Evolutionary conservation across 2,797 vertebrate genomes (phyloP), one percentile per base, ranked within the genome.

Genomic region (Enteromius fasciolatus): DNA sequence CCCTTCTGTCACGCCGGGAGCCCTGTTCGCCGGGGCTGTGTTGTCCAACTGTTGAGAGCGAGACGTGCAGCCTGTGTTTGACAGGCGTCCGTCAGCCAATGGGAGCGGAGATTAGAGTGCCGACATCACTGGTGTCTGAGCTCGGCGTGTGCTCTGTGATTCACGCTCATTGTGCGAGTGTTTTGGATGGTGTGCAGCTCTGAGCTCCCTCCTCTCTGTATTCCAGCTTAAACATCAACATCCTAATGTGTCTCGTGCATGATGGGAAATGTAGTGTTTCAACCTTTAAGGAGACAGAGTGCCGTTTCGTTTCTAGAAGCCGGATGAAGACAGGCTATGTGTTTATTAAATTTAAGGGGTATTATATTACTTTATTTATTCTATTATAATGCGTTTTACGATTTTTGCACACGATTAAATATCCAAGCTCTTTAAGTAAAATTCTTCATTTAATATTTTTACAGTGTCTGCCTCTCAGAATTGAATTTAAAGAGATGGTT

Each of bases 191-290:
- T 44, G 67, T 82, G 66, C 31, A 25, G 39, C 69, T 46, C 46
- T 75, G 64, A 80, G 72, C 83, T 85, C 73, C 81, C 78, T 83
- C 75, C 83, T 76, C 73, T 83, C 76, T 25, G 54, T 81, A 73
- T 76, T 54, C 36, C 39, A 52, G 41, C 76, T 83, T 76, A 44
- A 63, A 61, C 48, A 80, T 87, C 57, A 75, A 82, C 83, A 84
- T 84, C 61, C 75, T 81, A 64, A 57, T 64, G 41, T 39, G 36
- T 70, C 28, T 61, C 46, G 39, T 75, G 85, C 46, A 89, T 82
- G 36, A 85, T 87, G 88, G 88, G 88, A 84, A 46, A 69, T 89
- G 86, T 80, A 87, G 87, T 87, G n/a, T 67, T 59, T 68, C 23
- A 15, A 15, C 23, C 5, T 31, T n/a, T 31, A 41, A 23, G 23